Conservation (phyloP, 2,888 invertebrate species). For the Callimorpha dominula region DNA sequence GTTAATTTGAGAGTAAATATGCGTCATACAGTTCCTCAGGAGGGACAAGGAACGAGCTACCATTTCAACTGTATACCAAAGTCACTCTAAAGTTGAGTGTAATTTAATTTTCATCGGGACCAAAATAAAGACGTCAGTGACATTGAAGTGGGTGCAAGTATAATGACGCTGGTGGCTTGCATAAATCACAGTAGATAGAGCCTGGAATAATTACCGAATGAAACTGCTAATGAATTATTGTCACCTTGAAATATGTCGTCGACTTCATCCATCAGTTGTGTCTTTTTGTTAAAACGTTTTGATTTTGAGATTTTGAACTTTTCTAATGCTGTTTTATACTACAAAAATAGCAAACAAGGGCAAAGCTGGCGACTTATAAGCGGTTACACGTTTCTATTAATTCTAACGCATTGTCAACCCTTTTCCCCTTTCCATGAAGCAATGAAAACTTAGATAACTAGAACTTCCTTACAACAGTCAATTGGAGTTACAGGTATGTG, state of each 20-base stretch:
- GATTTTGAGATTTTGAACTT: no score
- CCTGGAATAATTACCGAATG: slow-evolving; percentile 28
- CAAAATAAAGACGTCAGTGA: slow-evolving; percentile 74
- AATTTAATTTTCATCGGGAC: slow-evolving; percentile 80
- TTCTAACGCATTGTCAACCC: no score
- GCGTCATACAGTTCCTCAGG: slow-evolving; percentile 27
- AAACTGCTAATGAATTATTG: slow-evolving; percentile 53
- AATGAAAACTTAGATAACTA: no score
- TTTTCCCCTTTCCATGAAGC: no score
- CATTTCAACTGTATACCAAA: slow-evolving; percentile 68
- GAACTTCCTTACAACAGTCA: no score
- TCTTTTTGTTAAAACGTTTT: no score
- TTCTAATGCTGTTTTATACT: no score
- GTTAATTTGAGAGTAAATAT: neutral
- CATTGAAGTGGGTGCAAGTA: slow-evolving; percentile 56
- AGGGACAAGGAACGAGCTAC: slow-evolving; percentile 69
- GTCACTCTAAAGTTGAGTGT: slow-evolving; percentile 77
- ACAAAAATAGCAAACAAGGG: no score
- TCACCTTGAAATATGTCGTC: slow-evolving; percentile 31
- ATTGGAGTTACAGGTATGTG: no score
- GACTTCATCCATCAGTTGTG: no score
- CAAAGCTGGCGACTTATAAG: no score
- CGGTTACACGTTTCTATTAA: no score
- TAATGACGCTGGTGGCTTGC: slow-evolving; percentile 55
- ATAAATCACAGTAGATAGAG: slow-evolving; percentile 55